Evolutionary conservation across 2,888 invertebrate species (phyloP).

Genomic region (Metellina segmentata): DNA sequence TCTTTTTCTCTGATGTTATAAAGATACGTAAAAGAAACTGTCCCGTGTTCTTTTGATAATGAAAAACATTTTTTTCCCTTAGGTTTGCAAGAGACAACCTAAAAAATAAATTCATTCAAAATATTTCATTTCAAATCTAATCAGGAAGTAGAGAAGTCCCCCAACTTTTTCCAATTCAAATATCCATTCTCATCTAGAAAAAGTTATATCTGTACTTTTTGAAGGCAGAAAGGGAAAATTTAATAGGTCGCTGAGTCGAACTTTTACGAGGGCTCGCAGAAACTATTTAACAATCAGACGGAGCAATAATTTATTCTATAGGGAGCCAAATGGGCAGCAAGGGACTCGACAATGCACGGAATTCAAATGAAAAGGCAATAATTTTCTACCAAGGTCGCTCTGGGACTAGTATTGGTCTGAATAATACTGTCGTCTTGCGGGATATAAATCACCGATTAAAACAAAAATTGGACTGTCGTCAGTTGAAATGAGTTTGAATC

Average conservation of each 20-base stretch:
- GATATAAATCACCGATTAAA: neutral
- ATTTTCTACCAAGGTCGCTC: neutral
- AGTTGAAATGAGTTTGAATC: neutral
- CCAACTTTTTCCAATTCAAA: neutral
- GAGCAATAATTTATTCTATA: neutral
- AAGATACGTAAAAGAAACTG: no score
- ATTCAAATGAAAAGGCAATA: neutral
- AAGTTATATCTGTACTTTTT: neutral
- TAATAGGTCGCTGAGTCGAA: neutral
- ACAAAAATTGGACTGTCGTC: neutral
- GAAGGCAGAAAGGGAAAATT: neutral
- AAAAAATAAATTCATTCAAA: neutral
- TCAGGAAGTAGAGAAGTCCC: neutral
- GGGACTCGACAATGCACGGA: neutral
- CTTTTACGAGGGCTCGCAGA: neutral
- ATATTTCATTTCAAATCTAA: neutral
- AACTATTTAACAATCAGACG: neutral
- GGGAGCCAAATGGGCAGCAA: neutral
- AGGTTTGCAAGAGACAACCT: neutral
- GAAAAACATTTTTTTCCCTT: neutral
- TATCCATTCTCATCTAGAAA: neutral
- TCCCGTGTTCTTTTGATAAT: neutral
- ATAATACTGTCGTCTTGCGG: neutral
- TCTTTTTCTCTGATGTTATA: no score
- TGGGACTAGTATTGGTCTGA: neutral